phyloP scores from a whole-genome alignment of 2,113 vertebrate genomes.

The Oenanthe oenanthe region DNA sequence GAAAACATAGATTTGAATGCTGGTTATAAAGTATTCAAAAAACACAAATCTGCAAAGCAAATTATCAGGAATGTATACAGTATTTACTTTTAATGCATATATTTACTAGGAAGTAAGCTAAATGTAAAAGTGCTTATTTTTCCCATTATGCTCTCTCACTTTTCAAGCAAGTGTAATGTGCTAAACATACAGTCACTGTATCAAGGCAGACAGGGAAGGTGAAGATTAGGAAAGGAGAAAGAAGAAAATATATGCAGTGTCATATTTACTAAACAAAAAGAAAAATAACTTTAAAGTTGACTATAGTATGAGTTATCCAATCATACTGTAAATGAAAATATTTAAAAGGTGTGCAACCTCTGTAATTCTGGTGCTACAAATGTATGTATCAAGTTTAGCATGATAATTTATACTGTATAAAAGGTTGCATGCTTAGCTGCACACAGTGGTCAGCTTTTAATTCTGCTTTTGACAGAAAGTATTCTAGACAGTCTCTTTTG shows the following conservation, averaged over 20 bases:
- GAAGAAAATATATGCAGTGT: not conserved
- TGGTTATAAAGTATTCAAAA: not conserved
- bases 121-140: not conserved
- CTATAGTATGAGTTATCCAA: not conserved
- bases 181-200: not conserved
- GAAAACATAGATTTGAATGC: not conserved
- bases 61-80: not conserved
- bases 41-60: not conserved
- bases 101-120: not conserved
- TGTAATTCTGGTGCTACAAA: not conserved
- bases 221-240: not conserved
- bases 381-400: not conserved
- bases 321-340: not conserved
- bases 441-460: not conserved
- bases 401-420: not conserved
- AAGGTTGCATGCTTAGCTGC: not conserved
- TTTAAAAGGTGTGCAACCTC: not conserved
- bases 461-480: not conserved
- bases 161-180: not conserved
- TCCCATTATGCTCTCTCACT: not conserved
- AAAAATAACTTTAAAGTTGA: not conserved
- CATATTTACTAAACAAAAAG: not conserved
- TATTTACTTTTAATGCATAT: not conserved
- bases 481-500: not conserved
- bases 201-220: not conserved